Base-by-base conservation (phyloP, 2,888 invertebrate genomes). In the Philopedon plagiatum region DNA sequence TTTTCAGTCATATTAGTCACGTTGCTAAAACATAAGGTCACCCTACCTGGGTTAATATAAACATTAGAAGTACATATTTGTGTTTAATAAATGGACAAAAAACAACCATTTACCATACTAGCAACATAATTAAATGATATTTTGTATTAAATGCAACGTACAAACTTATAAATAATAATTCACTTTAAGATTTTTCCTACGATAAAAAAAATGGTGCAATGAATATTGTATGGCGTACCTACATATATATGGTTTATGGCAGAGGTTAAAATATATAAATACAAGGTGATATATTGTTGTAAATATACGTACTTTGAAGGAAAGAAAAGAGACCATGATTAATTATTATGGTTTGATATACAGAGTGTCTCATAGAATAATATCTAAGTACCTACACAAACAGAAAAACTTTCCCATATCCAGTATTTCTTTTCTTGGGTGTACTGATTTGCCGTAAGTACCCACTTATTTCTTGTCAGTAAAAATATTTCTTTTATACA, bases 161-260 rank as follows among this genome's bases (percentile, higher is more conserved):
- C 21, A 9, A 44, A 19, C 44, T 46, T 46, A 46, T 23, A 21
- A n/a, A 23, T 46, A 46, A 46, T 7, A 21, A 21, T 44, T 9
- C 8, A 41, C 9, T 21, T 46, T n/a, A 44, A 44, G 44, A 44
- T 44, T 44, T 44, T 44, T 13, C 13, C 18, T 46, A 23, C n/a
- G 21, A 44, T 44, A 21, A 44, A 44, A 46, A 46, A 46, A 46
- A 23, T 46, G 46, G 46, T 46, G 46, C 46, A 46, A 46, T 23
- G 46, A 8, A 44, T n/a, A 46, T 46, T 46, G 46, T 46, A 9
- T 21, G 46, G 5, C 21, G n/a, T 19, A 21, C 46, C 19, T 9
- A 34, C 34, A 9, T 34, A 34, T 34, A 11, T 34, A n/a, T 37
- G n/a, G 37, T 44, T 18, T 44, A 11, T 46, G 23, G 21, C 46